Conservation (phyloP, 2,888 invertebrate species). For the Apamea monoglypha region DNA sequence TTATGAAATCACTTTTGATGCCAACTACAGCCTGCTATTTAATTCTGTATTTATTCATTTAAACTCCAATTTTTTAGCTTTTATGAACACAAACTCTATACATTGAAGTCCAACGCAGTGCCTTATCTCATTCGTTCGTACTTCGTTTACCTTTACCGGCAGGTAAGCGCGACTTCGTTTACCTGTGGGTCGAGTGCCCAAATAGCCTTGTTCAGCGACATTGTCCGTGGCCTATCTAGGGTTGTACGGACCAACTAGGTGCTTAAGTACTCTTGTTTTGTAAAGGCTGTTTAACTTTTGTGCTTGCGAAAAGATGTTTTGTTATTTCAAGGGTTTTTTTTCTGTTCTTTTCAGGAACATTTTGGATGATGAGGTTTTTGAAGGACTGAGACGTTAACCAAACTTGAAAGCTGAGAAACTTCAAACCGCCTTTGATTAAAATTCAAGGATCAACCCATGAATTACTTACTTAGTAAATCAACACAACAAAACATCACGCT, state of each 20-base stretch:
- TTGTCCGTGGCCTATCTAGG: constrained; percentile 54
- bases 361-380: background rate
- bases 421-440: background rate
- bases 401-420: too few species aligned
- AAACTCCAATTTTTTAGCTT: background rate
- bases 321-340: constrained; percentile 5
- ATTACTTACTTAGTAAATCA: background rate
- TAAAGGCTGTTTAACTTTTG: constrained; percentile 39
- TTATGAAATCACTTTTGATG: background rate
- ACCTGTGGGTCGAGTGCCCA: constrained; percentile 65
- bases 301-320: constrained; percentile 32
- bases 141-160: constrained; percentile 46
- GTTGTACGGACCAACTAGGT: constrained; percentile 48
- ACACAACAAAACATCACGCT: background rate
- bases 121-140: constrained; percentile 59
- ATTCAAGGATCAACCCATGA: background rate
- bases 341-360: background rate
- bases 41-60: background rate
- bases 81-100: constrained; percentile 23
- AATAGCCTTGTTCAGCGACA: constrained; percentile 66
- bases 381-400: background rate
- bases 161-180: constrained; percentile 63
- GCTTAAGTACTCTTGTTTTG: constrained; percentile 45
- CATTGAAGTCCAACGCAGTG: constrained; percentile 20
- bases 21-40: too few species aligned